phyloP scores from a whole-genome alignment of 2,888 invertebrate genomes.

The Carabus problematicus region DNA sequence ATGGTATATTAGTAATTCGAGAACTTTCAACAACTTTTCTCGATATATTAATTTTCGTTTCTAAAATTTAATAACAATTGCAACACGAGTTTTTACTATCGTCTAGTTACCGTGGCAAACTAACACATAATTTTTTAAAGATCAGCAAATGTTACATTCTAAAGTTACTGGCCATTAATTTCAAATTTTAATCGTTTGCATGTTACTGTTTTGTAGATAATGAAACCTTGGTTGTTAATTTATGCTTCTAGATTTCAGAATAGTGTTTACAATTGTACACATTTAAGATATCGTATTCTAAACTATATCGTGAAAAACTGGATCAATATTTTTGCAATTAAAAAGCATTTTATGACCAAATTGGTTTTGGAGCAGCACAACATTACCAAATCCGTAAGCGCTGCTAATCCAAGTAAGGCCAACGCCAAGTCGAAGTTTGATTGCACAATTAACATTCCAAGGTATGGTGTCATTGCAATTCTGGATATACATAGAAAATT shows the following conservation, averaged over 20 bases:
- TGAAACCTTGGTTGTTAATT: slow-evolving; percentile 11
- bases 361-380: background rate
- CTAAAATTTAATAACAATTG: no score
- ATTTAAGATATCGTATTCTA: slow-evolving; percentile 46
- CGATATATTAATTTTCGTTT: no score
- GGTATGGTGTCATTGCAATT: slow-evolving; percentile 84
- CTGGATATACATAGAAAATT: slow-evolving; percentile 88
- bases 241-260: background rate
- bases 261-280: slow-evolving; percentile 22
- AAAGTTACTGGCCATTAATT: slow-evolving; percentile 1
- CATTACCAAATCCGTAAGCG: slow-evolving; percentile 86
- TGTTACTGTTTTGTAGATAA: no score
- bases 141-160: slow-evolving; percentile 1
- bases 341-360: background rate
- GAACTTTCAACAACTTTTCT: slow-evolving; percentile 1
- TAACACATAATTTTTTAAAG: slow-evolving; percentile 3
- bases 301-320: no score
- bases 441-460: slow-evolving; percentile 87
- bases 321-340: slow-evolving; percentile 44
- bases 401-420: slow-evolving; percentile 83
- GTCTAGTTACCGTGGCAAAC: background rate
- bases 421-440: slow-evolving; percentile 82
- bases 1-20: slow-evolving; percentile 26
- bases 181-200: slow-evolving; percentile 2
- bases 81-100: background rate